These are phyloP conservation scores for Tapirus indicus DNA, from an alignment of 2,797 vertebrate genomes.

Conservation along the genomic window DNA sequence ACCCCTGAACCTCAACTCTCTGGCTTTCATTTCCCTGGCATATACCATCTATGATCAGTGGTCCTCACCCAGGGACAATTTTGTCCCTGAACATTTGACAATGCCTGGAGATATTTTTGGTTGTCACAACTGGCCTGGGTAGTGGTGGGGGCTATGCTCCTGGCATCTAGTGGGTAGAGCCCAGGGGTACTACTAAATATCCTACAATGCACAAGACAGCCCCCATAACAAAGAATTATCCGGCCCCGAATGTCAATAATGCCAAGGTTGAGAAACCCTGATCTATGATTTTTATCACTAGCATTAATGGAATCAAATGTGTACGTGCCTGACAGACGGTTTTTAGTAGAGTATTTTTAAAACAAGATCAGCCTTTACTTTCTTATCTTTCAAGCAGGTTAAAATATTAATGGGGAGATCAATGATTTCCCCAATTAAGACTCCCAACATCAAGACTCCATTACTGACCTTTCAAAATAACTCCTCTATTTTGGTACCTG, in stretches of 20 bases:
- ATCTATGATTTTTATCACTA: not conserved
- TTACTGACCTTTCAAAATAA: constrained; percentile 75
- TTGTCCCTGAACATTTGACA: not conserved
- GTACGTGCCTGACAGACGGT: not conserved
- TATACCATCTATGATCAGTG: not conserved
- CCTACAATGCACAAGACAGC: rapidly evolving
- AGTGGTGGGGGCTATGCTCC: not conserved
- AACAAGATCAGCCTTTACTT: constrained; percentile 37
- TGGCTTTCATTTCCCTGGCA: not conserved
- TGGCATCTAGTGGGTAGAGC: not conserved
- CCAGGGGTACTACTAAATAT: not conserved
- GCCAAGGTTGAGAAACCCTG: not conserved
- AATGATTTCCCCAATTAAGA: constrained; percentile 71
- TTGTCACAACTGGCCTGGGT: not conserved
- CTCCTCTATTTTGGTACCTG: constrained; percentile 69
- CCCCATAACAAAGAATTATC: not conserved
- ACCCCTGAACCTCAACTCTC: not conserved
- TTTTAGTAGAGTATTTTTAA: constrained; percentile 59
- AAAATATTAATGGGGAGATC: constrained; percentile 82
- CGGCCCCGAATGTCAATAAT: not conserved
- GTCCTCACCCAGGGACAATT: not conserved
- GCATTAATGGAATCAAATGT: not conserved
- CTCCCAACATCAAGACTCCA: constrained; percentile 63
- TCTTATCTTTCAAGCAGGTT: constrained; percentile 62
- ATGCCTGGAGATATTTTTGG: not conserved